phyloP scores from a whole-genome alignment of 2,797 vertebrate species.

The Liparis tanakae region DNA sequence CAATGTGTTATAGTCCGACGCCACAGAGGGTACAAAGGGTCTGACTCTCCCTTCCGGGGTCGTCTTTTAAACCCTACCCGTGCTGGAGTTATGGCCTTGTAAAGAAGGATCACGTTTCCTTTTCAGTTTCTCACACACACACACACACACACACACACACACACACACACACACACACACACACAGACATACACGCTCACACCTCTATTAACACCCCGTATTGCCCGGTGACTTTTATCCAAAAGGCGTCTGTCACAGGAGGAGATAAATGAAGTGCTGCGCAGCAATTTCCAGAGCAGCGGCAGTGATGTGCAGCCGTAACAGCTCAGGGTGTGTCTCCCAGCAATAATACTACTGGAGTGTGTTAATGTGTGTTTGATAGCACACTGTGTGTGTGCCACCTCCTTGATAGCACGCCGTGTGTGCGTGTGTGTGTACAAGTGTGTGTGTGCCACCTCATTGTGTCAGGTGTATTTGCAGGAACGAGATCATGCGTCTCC shows the following conservation, averaged over 20 bases:
- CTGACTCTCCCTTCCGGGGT: slow-evolving; percentile 42
- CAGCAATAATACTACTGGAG: neutral
- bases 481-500: slow-evolving; percentile 11
- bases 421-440: neutral
- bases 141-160: slow-evolving; percentile 21
- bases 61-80: slow-evolving; percentile 51
- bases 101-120: slow-evolving; percentile 66
- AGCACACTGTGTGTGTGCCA: neutral
- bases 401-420: slow-evolving; percentile 1
- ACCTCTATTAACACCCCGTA: slow-evolving; percentile 36
- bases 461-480: neutral
- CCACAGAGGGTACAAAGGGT: slow-evolving; percentile 34
- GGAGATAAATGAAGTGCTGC: slow-evolving; percentile 57
- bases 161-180: slow-evolving; percentile 27
- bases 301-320: neutral
- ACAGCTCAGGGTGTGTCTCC: slow-evolving; percentile 35
- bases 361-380: slow-evolving; percentile 21
- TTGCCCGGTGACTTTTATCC: slow-evolving; percentile 53
- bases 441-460: neutral
- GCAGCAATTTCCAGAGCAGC: slow-evolving; percentile 30
- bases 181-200: slow-evolving; percentile 25
- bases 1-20: neutral
- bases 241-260: slow-evolving; percentile 44
- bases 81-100: slow-evolving; percentile 54
- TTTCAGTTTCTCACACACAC: slow-evolving; percentile 45